Conservation (phyloP, 2,797 vertebrate genomes). For the Brotula barbata region DNA sequence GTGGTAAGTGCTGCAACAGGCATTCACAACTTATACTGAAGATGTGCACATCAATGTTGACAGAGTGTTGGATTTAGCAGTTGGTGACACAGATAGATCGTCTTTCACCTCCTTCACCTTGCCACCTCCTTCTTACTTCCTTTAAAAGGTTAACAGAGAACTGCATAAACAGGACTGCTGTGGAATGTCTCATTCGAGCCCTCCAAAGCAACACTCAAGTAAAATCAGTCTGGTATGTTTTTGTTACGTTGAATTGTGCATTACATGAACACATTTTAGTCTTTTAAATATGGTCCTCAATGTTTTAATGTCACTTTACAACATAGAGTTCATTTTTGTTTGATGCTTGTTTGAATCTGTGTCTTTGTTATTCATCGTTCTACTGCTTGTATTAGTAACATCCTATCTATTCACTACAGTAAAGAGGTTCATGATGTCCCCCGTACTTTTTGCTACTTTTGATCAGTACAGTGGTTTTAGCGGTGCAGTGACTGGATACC, state of each 20-base stretch:
- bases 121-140: constrained; percentile 30
- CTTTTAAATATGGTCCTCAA: background rate
- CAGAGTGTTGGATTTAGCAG: background rate
- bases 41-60: background rate
- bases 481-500: too few relatives aligned
- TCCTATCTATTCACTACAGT: too few relatives aligned
- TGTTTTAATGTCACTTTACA: too few relatives aligned
- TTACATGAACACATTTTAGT: background rate
- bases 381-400: constrained; percentile 1
- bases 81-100: background rate
- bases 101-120: constrained; percentile 14
- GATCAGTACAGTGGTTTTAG: too few relatives aligned
- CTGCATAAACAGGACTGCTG: constrained; percentile 76
- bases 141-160: constrained; percentile 84
- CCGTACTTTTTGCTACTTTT: background rate
- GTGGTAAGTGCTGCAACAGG: constrained; percentile 74
- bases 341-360: constrained; percentile 1
- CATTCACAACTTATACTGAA: background rate
- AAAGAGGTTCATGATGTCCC: too few relatives aligned
- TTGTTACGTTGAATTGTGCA: background rate
- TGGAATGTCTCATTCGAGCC: constrained; percentile 78
- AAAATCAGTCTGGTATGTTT: constrained; percentile 81
- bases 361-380: background rate
- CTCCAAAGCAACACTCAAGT: constrained; percentile 74
- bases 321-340: too few relatives aligned